Evolutionary conservation across 2,888 invertebrate species (phyloP).

Genomic region (Parnassius apollo): DNA sequence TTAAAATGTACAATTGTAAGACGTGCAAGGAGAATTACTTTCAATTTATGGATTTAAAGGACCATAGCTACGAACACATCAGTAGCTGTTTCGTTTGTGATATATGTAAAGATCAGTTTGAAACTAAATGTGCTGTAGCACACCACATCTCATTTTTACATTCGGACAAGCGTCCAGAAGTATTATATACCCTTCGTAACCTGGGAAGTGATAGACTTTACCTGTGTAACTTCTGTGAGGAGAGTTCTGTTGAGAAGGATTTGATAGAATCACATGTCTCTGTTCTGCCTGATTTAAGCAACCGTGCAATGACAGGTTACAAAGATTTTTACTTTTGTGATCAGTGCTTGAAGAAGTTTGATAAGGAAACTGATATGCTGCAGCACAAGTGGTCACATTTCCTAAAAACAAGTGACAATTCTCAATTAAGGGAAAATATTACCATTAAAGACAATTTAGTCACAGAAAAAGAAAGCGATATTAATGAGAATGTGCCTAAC

Average conservation of each 20-base stretch:
- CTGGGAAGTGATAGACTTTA: conserved; percentile 51
- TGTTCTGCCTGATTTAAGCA: conserved; percentile 48
- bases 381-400: conserved; percentile 71
- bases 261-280: conserved; percentile 52
- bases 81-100: conserved; percentile 53
- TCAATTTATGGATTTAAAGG: conserved; percentile 62
- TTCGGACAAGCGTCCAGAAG: conserved; percentile 44
- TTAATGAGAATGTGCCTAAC: too few relatives aligned
- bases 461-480: not conserved
- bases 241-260: conserved; percentile 51
- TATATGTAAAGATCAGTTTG: conserved; percentile 63
- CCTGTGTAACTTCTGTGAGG: conserved; percentile 63
- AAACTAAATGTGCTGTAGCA: conserved; percentile 52
- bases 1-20: conserved; percentile 55
- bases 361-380: conserved; percentile 58
- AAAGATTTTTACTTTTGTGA: conserved; percentile 55
- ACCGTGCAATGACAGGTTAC: conserved; percentile 49
- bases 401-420: conserved; percentile 51
- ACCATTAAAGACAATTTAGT: not conserved
- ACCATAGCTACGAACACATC: conserved; percentile 61
- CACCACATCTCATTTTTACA: conserved; percentile 63
- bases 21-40: conserved; percentile 52
- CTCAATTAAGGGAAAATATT: conserved; percentile 28
- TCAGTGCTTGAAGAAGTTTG: conserved; percentile 60
- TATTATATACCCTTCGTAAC: conserved; percentile 47